Conservation (phyloP, 2,888 invertebrate genomes). For the Dioctria rufipes region DNA sequence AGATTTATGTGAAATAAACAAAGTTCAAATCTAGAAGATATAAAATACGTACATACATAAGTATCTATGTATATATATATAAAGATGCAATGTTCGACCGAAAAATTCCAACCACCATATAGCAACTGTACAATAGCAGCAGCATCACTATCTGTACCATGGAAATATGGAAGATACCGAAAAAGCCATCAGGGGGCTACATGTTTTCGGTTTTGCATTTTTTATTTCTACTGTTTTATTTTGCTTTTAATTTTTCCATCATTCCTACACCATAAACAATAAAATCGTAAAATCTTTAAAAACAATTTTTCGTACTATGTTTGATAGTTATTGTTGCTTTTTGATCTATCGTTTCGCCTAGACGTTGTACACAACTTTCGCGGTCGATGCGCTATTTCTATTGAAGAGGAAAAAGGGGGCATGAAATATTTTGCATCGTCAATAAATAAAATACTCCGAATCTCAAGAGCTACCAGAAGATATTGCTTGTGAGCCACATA, state of each 20-base stretch:
- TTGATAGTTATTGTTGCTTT: constrained; percentile 14
- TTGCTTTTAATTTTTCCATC: constrained; percentile 26
- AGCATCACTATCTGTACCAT: background rate
- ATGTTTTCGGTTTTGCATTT: constrained; percentile 46
- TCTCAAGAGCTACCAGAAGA: constrained; percentile 47
- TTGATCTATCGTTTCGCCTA: constrained; percentile 51
- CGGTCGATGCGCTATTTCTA: constrained; percentile 39
- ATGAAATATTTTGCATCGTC: constrained; percentile 49
- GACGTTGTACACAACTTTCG: constrained; percentile 14
- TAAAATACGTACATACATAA: constrained; percentile 8
- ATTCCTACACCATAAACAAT: constrained; percentile 27
- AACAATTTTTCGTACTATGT: constrained; percentile 24
- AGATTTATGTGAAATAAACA: constrained; percentile 54
- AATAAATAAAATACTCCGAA: constrained; percentile 51
- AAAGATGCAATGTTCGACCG: background rate
- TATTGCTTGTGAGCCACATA: constrained; percentile 14
- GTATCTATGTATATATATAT: background rate
- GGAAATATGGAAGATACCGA: constrained; percentile 8
- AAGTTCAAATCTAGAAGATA: constrained; percentile 54
- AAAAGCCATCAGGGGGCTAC: constrained; percentile 49
- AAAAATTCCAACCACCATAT: background rate
- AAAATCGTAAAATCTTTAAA: constrained; percentile 45
- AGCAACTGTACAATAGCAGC: background rate
- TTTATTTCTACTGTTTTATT: constrained; percentile 1
- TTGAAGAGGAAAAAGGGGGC: background rate